Conservation (phyloP, 2,797 vertebrate genomes). For the Amblyraja radiata region DNA sequence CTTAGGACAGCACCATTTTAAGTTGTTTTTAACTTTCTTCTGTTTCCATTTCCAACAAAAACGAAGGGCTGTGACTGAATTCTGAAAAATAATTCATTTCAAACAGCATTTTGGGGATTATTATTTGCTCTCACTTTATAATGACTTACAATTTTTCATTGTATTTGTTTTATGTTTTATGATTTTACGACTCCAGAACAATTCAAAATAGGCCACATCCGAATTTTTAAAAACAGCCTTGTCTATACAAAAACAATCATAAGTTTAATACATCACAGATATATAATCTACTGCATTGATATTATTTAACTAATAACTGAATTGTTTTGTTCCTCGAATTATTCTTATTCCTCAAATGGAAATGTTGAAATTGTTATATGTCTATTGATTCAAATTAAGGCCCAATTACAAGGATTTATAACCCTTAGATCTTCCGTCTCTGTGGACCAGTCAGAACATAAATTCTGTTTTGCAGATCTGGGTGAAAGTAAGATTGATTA, state of each 20-base stretch:
- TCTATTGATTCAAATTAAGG: constrained; percentile 2
- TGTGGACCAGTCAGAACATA: background rate
- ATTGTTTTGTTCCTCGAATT: background rate
- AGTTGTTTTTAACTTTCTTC: background rate
- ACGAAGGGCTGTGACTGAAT: background rate
- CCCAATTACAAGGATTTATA: background rate
- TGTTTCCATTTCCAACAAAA: background rate
- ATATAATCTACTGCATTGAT: background rate
- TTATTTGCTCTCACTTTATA: background rate
- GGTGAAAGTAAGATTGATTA: constrained; percentile 12
- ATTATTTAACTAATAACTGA: background rate
- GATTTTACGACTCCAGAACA: background rate
- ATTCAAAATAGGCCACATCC: too few relatives aligned
- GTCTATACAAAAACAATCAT: background rate
- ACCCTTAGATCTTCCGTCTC: background rate
- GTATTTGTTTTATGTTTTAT: background rate
- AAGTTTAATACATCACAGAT: background rate
- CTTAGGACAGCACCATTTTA: constrained; percentile 59
- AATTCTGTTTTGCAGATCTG: background rate
- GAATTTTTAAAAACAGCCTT: background rate
- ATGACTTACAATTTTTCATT: background rate
- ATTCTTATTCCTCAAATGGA: background rate
- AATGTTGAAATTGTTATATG: constrained; percentile 2
- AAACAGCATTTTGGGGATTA: background rate
- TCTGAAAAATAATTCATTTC: background rate